phyloP scores from a whole-genome alignment of 1,140 invertebrate species.

The Ceratina japonica region DNA sequence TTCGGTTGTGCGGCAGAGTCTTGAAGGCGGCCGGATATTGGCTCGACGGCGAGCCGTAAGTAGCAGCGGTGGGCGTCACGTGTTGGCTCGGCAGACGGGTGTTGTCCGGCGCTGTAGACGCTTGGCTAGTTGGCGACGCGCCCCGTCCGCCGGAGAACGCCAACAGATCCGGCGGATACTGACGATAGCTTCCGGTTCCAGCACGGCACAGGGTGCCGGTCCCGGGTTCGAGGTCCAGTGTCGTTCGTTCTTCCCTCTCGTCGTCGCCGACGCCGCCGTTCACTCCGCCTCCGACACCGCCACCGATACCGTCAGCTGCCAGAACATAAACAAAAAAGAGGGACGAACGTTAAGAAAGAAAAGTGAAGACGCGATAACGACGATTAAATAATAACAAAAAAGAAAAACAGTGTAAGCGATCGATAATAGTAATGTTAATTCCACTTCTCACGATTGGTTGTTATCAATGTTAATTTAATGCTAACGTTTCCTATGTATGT shows the following conservation, averaged over 20 bases:
- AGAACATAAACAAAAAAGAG: conserved; percentile 64
- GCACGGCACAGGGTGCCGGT: conserved; percentile 74
- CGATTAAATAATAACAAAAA: conserved; percentile 1
- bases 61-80: conserved; percentile 75
- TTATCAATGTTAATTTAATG: too few species aligned
- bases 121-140: conserved; percentile 82
- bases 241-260: conserved; percentile 70
- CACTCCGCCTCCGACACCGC: conserved; percentile 61
- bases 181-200: conserved; percentile 77
- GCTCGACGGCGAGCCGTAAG: conserved; percentile 63
- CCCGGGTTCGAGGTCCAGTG: conserved; percentile 70
- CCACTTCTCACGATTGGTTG: too few species aligned
- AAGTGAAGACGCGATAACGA: conserved; percentile 28
- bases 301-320: conserved; percentile 74
- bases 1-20: conserved; percentile 86
- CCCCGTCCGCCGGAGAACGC: conserved; percentile 85
- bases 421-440: background rate
- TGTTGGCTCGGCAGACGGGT: conserved; percentile 80
- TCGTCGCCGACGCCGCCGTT: conserved; percentile 65
- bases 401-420: too few species aligned
- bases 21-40: conserved; percentile 81
- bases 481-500: too few species aligned
- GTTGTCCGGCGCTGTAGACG: conserved; percentile 87
- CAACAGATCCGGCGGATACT: conserved; percentile 89
- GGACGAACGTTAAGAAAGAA: conserved; percentile 65